A percentile compares a stretch with the other conserved stretches of the same genome.
phyloP scores from a whole-genome alignment of 2,888 invertebrate genomes.

The Alitta virens region DNA sequence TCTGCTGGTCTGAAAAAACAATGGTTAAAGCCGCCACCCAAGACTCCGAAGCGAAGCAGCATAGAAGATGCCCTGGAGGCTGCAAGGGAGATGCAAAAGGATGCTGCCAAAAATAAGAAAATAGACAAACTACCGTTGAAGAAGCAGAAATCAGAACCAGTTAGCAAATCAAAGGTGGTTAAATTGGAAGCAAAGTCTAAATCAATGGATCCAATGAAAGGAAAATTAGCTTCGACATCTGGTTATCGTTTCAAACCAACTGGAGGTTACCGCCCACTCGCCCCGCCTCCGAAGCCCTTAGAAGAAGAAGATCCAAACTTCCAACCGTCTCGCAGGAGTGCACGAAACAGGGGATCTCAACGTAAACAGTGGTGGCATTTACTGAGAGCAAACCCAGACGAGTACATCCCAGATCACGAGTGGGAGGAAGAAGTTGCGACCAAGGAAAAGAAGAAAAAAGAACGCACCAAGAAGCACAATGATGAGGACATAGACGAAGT shows the following conservation, averaged over 20 bases:
- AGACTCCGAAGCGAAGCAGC: neutral
- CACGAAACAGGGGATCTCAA: slow-evolving; percentile 15
- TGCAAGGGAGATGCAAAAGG: neutral
- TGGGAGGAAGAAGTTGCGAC: slow-evolving; percentile 17
- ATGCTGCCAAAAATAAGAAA: neutral
- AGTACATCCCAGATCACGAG: slow-evolving; percentile 18
- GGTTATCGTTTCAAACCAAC: too few species aligned
- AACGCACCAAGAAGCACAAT: neutral
- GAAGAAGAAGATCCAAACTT: slow-evolving; percentile 6
- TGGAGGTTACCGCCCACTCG: too few species aligned
- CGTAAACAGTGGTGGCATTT: slow-evolving; percentile 27
- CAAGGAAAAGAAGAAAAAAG: slow-evolving; percentile 8
- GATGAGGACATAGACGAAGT: neutral
- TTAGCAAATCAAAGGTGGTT: neutral
- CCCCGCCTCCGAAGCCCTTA: neutral
- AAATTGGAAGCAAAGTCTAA: neutral
- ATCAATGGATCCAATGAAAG: neutral
- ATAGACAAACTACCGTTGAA: neutral
- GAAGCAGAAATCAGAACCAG: neutral
- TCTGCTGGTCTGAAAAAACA: neutral
- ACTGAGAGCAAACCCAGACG: slow-evolving; percentile 26
- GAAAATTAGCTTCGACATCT: neutral
- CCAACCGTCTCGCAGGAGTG: slow-evolving; percentile 12
- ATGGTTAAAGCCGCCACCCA: slow-evolving; percentile 10
- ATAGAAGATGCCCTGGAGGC: neutral